Evolutionary conservation across 2,797 vertebrate genomes (phyloP).

Genomic region (Parambassis ranga): DNA sequence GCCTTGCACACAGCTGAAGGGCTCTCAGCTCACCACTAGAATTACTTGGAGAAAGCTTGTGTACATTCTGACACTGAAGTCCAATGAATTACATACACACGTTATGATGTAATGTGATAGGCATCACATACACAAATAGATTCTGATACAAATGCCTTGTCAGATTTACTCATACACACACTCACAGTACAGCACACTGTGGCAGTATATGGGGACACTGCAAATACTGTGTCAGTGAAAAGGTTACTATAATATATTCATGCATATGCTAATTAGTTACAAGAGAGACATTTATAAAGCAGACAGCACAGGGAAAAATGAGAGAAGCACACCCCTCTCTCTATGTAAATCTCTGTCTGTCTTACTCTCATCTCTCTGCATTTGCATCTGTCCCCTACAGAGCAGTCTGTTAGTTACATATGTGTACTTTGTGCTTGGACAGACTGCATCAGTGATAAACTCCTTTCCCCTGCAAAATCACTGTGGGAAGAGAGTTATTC

Average conservation of each 20-base stretch:
- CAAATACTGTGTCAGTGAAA: conserved; percentile 45
- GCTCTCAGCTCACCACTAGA: conserved; percentile 1
- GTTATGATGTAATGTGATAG: background rate
- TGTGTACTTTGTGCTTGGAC: conserved; percentile 27
- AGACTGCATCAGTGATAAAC: background rate
- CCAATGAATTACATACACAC: conserved; percentile 7
- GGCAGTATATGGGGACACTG: conserved; percentile 3
- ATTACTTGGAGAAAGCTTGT: conserved; percentile 35
- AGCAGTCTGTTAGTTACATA: conserved; percentile 22
- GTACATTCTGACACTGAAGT: conserved; percentile 19
- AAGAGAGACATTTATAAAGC: conserved; percentile 27
- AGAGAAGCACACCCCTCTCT: background rate
- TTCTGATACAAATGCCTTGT: conserved; percentile 1
- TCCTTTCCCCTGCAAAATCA: background rate
- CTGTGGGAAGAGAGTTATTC: background rate
- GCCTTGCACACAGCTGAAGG: background rate
- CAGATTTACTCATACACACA: background rate
- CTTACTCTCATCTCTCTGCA: background rate
- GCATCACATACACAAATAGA: conserved; percentile 1
- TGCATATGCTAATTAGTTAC: conserved; percentile 43
- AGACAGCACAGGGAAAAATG: conserved; percentile 11
- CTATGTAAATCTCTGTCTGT: background rate
- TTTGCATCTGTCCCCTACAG: background rate
- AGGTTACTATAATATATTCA: conserved; percentile 52
- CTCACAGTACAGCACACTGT: background rate